phyloP scores from a whole-genome alignment of 92 coral and sea anemone genomes.

The Siderastrea siderea region DNA sequence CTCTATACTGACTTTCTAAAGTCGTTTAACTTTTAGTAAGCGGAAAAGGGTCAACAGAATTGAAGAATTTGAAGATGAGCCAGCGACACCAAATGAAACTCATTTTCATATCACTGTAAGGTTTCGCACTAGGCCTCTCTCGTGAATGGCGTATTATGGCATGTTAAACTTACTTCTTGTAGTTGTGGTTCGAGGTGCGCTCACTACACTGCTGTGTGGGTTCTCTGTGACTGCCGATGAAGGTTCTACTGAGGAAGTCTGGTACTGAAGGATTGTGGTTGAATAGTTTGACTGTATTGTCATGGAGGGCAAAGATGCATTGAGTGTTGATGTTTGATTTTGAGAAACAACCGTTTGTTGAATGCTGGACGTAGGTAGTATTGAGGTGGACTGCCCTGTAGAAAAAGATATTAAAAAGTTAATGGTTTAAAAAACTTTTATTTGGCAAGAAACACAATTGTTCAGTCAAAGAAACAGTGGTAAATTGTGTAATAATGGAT shows the following conservation, averaged over 20 bases:
- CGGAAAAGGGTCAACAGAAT: no score
- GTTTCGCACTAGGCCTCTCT: neutral
- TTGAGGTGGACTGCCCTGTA: conserved; percentile 5
- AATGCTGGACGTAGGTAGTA: neutral
- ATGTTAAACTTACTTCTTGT: conserved; percentile 13
- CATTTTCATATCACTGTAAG: neutral
- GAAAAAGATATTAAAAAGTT: neutral
- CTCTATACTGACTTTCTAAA: no score
- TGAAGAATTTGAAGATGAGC: no score
- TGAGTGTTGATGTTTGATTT: conserved; percentile 13
- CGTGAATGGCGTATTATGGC: neutral
- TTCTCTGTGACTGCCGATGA: neutral
- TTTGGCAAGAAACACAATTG: neutral
- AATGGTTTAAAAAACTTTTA: neutral
- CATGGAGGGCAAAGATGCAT: neutral
- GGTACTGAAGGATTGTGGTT: neutral
- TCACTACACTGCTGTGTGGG: neutral
- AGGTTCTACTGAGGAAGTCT: neutral
- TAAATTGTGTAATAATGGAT: no score
- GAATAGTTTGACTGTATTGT: conserved; percentile 8
- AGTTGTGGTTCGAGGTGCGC: neutral
- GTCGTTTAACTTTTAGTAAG: no score
- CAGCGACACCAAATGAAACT: neutral
- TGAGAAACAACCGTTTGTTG: neutral
- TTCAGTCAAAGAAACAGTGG: no score